These are phyloP conservation scores for Megastigmus dorsalis DNA, from an alignment of 2,888 invertebrate species.

Conservation along the genomic window DNA sequence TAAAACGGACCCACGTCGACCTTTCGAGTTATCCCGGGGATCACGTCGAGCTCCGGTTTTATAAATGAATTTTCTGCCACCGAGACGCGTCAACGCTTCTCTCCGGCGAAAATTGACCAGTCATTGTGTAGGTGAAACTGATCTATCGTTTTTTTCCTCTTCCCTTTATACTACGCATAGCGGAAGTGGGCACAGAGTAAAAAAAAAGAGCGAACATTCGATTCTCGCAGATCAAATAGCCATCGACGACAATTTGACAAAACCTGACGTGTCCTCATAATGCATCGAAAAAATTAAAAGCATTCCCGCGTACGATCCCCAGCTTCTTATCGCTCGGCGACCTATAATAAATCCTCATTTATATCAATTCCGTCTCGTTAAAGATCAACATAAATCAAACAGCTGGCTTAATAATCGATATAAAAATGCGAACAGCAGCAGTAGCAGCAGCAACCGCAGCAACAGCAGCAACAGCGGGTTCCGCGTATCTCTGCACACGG, in stretches of 20 bases:
- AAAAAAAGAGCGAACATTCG: no score
- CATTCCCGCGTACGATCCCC: constrained; percentile 27
- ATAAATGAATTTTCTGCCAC: constrained; percentile 70
- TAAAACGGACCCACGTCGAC: constrained; percentile 67
- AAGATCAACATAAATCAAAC: constrained; percentile 40
- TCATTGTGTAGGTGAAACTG: constrained; percentile 60
- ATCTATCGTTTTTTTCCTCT: constrained; percentile 11
- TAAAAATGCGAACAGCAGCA: constrained; percentile 20
- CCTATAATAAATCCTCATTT: constrained; percentile 37
- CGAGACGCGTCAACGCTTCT: constrained; percentile 65
- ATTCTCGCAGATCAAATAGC: no score
- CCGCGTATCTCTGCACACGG: background rate
- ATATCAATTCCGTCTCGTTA: background rate
- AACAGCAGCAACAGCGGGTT: background rate
- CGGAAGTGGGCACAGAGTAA: background rate
- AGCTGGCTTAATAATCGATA: constrained; percentile 38
- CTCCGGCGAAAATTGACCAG: constrained; percentile 71
- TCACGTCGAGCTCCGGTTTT: constrained; percentile 53
- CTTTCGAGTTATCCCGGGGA: constrained; percentile 14
- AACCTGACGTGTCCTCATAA: background rate
- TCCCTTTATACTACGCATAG: background rate
- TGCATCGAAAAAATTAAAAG: constrained; percentile 35
- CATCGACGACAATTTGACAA: background rate
- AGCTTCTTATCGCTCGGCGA: background rate
- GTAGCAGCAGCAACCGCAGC: background rate